phyloP scores from a whole-genome alignment of 2,888 invertebrate genomes.

The Fragum sueziense region DNA sequence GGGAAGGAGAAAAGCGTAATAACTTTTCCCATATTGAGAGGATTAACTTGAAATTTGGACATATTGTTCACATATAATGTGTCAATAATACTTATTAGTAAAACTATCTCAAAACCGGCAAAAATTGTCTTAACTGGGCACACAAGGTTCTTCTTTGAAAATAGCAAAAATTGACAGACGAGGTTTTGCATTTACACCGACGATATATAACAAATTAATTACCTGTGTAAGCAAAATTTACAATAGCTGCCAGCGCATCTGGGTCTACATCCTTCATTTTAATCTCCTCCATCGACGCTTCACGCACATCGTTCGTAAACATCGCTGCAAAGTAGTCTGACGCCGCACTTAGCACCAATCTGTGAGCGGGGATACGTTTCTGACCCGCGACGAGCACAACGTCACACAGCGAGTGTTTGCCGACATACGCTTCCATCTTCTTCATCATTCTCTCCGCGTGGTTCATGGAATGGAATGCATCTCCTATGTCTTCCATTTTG shows the following conservation, averaged over 20 bases:
- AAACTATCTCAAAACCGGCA: no score
- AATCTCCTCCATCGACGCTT: conserved; percentile 92
- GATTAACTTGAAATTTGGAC: no score
- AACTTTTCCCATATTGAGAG: no score
- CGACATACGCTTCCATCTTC: conserved; percentile 92
- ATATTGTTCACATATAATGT: no score
- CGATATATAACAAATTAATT: no score
- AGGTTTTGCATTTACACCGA: no score
- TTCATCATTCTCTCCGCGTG: conserved; percentile 92
- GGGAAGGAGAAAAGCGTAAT: no score
- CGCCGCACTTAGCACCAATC: conserved; percentile 93
- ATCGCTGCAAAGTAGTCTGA: conserved; percentile 98
- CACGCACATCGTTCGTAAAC: conserved; percentile 94
- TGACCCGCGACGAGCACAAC: conserved; percentile 91
- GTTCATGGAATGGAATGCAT: conserved; percentile 82
- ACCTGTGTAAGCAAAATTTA: conserved; percentile 96
- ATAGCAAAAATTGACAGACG: no score
- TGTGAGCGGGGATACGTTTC: conserved; percentile 89
- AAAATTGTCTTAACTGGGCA: no score
- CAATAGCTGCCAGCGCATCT: conserved; percentile 91
- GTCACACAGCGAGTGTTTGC: conserved; percentile 93
- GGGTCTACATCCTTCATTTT: conserved; percentile 93
- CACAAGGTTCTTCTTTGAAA: no score
- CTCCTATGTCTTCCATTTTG: conserved; percentile 75
- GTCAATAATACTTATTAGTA: no score